Evolutionary conservation across 1,140 invertebrate genomes (phyloP), one percentile per base, ranked within the genome.

Genomic region (Lordiphosa mommai): DNA sequence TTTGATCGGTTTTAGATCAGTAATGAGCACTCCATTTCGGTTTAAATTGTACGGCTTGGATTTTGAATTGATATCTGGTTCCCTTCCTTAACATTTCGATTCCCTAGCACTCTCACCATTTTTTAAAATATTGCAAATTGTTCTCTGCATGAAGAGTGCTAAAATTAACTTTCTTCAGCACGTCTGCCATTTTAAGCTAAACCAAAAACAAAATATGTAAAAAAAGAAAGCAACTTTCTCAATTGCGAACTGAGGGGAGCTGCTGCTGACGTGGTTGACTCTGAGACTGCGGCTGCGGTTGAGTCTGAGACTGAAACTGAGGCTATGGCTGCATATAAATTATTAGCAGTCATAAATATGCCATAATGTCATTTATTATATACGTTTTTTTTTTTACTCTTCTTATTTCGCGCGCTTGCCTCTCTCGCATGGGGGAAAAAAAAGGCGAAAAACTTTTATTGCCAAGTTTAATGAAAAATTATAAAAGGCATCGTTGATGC

Each of bases 311-410:
- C 37, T 43, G 32, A 7, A 40, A 29, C 44, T 46, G 66, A 17
- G 47, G 69, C 49, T 46, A 33, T 82, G 74, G 77, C 76, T 82
- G 76, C 76, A 84, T 82, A 82, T 82, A 82, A 82, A 82, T 82
- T 82, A 82, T 82, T 82, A 82, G 72, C 76, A 82, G 72, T 82
- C 76, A 82, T 82, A 82, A 82, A 82, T 82, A 82, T 82, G 76
- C 76, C 76, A 82, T 82, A 82, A 82, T 82, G 76, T 82, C 76
- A 82, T 82, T 82, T 82, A 82, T 82, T 82, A 84, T 82, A 82
- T 82, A 82, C 77, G 77, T 61, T 74, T 57, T 76, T 71, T 49
- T 72, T 72, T 51, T 41, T 47, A 41, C 44, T 48, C 38, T 48
- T 52, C 41, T 46, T 44, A 33, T 64, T 44, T 49, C 59, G 53